Evolutionary conservation across 2,113 vertebrate species (phyloP).

Genomic region (Calypte anna): DNA sequence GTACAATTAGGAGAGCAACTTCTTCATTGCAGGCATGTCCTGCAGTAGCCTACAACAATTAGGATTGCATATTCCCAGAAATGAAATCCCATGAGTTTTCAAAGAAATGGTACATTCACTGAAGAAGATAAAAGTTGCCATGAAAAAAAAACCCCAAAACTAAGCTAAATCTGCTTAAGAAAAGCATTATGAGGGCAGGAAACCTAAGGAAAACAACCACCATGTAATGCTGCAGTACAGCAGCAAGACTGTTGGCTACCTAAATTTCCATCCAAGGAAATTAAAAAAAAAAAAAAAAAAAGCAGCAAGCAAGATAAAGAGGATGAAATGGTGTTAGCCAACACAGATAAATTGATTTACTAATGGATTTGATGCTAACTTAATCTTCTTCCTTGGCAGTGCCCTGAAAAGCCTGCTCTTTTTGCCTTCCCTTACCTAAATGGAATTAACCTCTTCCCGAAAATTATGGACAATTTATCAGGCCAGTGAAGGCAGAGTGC

Average conservation of each 20-base stretch:
- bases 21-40: not conserved
- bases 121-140: not conserved
- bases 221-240: not conserved
- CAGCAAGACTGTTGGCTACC: not conserved
- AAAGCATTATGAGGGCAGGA: not conserved
- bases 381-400: conserved; percentile 17
- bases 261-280: not conserved
- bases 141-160: not conserved
- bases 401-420: not conserved
- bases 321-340: not conserved
- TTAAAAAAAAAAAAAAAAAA: too few species aligned
- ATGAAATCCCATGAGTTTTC: not conserved
- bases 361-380: conserved; percentile 47
- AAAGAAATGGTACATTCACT: not conserved
- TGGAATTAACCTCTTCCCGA: conserved; percentile 37
- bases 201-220: not conserved
- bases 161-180: not conserved
- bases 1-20: not conserved
- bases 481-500: not conserved
- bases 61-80: not conserved
- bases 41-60: not conserved
- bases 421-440: conserved; percentile 12
- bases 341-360: not conserved
- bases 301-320: not conserved
- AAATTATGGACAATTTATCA: conserved; percentile 54